These are phyloP conservation scores for Alcis repandata DNA, from an alignment of 2,888 invertebrate genomes.

Conservation along the genomic window DNA sequence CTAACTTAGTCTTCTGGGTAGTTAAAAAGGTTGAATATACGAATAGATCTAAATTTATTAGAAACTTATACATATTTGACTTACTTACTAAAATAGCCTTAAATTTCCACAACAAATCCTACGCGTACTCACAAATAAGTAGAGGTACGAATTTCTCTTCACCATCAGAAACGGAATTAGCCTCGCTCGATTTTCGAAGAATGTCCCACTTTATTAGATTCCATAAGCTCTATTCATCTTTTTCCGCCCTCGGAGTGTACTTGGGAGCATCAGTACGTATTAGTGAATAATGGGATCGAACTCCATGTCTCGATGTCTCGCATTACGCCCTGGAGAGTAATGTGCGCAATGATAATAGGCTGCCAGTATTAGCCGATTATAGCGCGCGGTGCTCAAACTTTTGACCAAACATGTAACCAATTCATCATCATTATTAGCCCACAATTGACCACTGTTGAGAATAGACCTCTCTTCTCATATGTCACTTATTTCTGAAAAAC, in stretches of 20 bases:
- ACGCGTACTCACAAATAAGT: not conserved
- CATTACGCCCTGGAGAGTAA: conserved; percentile 74
- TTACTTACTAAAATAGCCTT: too few species aligned
- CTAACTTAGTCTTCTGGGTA: too few species aligned
- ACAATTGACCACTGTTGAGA: too few species aligned
- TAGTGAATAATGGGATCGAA: conserved; percentile 83
- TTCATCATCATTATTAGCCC: too few species aligned
- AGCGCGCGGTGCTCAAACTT: conserved; percentile 62
- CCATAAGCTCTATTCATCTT: conserved; percentile 83
- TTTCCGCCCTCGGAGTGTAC: conserved; percentile 76
- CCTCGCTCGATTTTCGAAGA: conserved; percentile 67
- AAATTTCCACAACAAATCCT: not conserved
- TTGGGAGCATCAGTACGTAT: conserved; percentile 77
- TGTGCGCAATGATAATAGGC: conserved; percentile 78
- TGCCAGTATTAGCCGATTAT: conserved; percentile 77
- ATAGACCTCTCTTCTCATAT: too few species aligned
- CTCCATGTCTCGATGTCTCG: conserved; percentile 68
- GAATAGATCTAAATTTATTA: too few species aligned
- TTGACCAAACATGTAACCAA: too few species aligned
- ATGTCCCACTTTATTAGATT: conserved; percentile 84
- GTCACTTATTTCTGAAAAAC: too few species aligned
- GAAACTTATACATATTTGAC: too few species aligned
- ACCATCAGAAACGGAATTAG: conserved; percentile 65
- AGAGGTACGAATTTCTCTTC: not conserved
- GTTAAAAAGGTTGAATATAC: too few species aligned